Base-by-base conservation (phyloP, 2,113 vertebrate species). In the Mormyrus lacerda region DNA sequence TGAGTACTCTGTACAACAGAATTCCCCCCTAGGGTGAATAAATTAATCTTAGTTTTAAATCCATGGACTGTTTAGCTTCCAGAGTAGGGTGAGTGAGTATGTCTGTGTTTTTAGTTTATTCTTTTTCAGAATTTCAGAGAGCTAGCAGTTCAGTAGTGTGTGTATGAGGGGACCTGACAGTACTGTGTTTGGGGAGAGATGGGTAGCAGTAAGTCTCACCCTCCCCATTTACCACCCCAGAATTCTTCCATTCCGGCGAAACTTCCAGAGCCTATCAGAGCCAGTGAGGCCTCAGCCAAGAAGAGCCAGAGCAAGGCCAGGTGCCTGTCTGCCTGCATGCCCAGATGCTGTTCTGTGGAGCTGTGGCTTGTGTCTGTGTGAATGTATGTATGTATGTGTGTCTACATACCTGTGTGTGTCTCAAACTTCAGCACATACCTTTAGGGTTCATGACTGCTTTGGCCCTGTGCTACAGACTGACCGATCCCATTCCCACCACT, bases 261-360 rank as follows among this genome's bases (percentile, higher is more conserved):
- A 92, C 98, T 99, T 92, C 98, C 98, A 50, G 98, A 99, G 90
- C 98, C 98, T 31, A 94, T 99, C 91, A 97, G 97, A 97, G 98
- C 98, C 0, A 99, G 98, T 15, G 98, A 99, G 92, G 98, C 98
- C 84, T 98, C 98, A 89, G 97, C 97, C 55, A 99, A 98, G 96
- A 99, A 99, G 95, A 98, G 94, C 55, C 97, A 97, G 79, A 95
- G 95, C 39, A 99, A 99, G 93, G 95, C 98, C 95, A 98, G 98
- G 98, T 97, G 94, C 93, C 42, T 13, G 44, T 84, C 82, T 84
- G 44, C 39, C 42, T 45, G 39, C 42, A 24, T 84, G 82, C 3
- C 21, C 17, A 0, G 8, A 44, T 47, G 82, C 42, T 84, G 3
- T 21, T 21, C 39, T 44, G 35, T 82, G 76, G 31, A 39, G 39